These are phyloP conservation scores for Gopherus flavomarginatus DNA, from an alignment of 2,113 vertebrate genomes.

Conservation along the genomic window DNA sequence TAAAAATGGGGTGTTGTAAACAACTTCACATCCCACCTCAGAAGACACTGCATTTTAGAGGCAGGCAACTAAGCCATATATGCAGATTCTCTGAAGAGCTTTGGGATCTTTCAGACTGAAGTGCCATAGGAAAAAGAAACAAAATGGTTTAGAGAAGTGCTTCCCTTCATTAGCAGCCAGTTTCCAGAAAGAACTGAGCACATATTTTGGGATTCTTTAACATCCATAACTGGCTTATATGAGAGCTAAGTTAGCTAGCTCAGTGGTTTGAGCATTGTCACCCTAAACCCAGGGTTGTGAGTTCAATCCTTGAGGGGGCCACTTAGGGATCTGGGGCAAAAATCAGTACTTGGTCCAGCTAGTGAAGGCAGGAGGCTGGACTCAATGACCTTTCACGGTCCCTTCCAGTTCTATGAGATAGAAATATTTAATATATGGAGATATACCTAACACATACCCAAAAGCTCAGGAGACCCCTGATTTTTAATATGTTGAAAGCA, in stretches of 20 bases:
- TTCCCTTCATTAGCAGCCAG: not conserved
- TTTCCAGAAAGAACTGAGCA: not conserved
- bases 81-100: not conserved
- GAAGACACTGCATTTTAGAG: not conserved
- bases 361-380: no score
- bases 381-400: no score
- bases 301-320: no score
- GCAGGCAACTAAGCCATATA: accelerated
- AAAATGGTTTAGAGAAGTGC: not conserved
- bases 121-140: not conserved
- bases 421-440: no score
- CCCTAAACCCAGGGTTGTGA: no score
- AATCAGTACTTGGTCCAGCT: no score
- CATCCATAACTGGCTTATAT: not conserved
- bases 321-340: no score
- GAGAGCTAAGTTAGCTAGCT: not conserved
- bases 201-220: not conserved
- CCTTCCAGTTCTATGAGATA: no score
- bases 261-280: no score
- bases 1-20: not conserved
- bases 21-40: accelerated
- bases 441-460: not conserved
- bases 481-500: not conserved
- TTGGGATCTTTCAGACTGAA: not conserved
- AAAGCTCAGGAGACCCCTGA: not conserved